Base-by-base conservation (phyloP, 2,888 invertebrate genomes). In the Sclerodermus sp. region DNA sequence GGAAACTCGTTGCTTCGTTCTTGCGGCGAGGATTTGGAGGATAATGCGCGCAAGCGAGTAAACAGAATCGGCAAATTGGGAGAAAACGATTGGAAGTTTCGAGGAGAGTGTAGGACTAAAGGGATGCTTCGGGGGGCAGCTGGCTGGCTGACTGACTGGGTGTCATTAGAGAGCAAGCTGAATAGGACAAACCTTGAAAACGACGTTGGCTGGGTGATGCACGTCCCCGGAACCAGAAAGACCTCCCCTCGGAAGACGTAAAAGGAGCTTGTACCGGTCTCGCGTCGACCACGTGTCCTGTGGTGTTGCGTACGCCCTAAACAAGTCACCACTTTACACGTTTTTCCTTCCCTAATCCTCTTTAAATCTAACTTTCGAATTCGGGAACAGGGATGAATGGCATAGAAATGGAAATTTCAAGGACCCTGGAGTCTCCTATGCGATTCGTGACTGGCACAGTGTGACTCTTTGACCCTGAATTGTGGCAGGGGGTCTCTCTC, bases 151-250 rank as follows among this genome's bases (percentile, higher is more conserved):
- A n/a, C n/a, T n/a, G n/a, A n/a, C n/a, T n/a, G 43, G 18, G 31
- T 31, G 29, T 23, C 13, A 30, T 30, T 30, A 15, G 36, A 34
- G 32, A 47, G 10, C 31, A 29, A 8, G 45, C 12, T 43, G 36
- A 44, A 18, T 16, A 49, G 23, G 23, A 5, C 58, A 46, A 49
- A 76, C 76, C 74, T 70, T 70, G 63, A 76, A 75, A 17, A 67
- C 55, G 10, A 59, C 60, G 39, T 68, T 70, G 15, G 66, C 73
- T 17, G 75, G 76, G 55, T 77, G 72, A 51, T 66, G 58, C 50
- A 75, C 51, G 51, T 77, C 75, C 16, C 74, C 74, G 36, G 71
- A 71, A 41, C 74, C 73, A 14, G 74, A 68, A 9, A 70, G 63
- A 34, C 74, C 77, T 43, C 74, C 75, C 42, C 68, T 58, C 37